Base-by-base conservation (phyloP, 2,888 invertebrate species). In the Galeruca laticollis region DNA sequence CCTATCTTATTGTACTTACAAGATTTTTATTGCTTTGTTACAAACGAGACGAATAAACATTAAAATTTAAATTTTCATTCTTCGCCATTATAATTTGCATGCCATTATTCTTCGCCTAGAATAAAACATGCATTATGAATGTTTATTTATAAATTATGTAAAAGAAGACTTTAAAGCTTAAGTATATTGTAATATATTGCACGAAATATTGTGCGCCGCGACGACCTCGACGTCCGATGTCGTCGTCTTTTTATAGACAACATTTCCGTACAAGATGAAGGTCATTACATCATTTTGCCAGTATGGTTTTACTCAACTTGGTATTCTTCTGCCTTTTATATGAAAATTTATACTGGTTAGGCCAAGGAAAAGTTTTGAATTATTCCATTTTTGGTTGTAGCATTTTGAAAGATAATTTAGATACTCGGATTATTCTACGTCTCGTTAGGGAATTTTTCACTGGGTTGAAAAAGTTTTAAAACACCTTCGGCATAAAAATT, bases 111-210 rank as follows among this genome's bases (percentile, higher is more conserved):
- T 72, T 77, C 76, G 78, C 80, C 82, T 81, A 79, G 81, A 81
- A 82, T 83, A 83, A 82, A 83, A 83, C 82, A 82, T 83, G 82
- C 84, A 84, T 85, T 85, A 85, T 84, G 85, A 85, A 85, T 84
- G 84, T 84, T 85, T 85, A 85, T 85, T 85, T 84, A 85, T 84
- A 84, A 85, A 85, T 85, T 85, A 85, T 85, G 85, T 83, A 84
- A 84, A 85, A 82, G 79, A 81, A 80, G 82, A 81, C 81, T 81
- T 80, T 81, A 79, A 78, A 81, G 82, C 81, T 82, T 80, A 82
- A 82, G 80, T 81, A 79, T 82, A 82, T 81, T 81, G 83, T 82
- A 81, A 82, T 82, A 83, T 83, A 83, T 83, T 80, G 80, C 81
- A 79, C 80, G 79, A 80, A 81, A 79, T 80, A 79, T 76, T 75